Conservation (phyloP, 1,140 invertebrate genomes). For the Gryllus bimaculatus region DNA sequence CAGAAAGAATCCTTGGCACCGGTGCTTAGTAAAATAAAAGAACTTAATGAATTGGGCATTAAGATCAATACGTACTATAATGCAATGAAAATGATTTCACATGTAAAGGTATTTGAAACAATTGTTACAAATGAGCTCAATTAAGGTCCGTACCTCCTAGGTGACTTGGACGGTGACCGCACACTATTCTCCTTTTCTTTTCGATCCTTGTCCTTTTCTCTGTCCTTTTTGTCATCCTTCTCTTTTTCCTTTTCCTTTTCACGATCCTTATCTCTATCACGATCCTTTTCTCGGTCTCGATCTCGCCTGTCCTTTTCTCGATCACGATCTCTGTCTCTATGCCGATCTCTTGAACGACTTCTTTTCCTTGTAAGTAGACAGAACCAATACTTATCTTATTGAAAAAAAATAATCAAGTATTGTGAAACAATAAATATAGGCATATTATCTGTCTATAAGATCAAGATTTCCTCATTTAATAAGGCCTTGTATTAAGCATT, state of each 20-base stretch:
- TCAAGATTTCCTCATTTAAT: no score
- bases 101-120: no score
- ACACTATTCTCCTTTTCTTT: constrained; percentile 28
- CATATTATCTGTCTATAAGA: no score
- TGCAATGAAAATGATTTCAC: no score
- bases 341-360: constrained; percentile 15
- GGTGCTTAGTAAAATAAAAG: no score
- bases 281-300: constrained; percentile 19
- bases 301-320: constrained; percentile 13
- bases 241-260: constrained; percentile 40
- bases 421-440: constrained; percentile 3
- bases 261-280: constrained; percentile 17
- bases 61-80: no score
- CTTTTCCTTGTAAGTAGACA: constrained; percentile 20
- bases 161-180: constrained; percentile 12
- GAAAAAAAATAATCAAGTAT: neutral
- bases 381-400: neutral
- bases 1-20: no score
- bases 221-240: constrained; percentile 35
- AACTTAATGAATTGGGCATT: no score
- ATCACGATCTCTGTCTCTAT: constrained; percentile 18
- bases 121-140: no score
- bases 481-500: no score
- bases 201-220: constrained; percentile 35
- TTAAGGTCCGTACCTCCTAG: constrained; percentile 11